These are phyloP conservation scores for Percopsis omiscomaycus DNA, from an alignment of 2,797 vertebrate species.

Conservation along the genomic window DNA sequence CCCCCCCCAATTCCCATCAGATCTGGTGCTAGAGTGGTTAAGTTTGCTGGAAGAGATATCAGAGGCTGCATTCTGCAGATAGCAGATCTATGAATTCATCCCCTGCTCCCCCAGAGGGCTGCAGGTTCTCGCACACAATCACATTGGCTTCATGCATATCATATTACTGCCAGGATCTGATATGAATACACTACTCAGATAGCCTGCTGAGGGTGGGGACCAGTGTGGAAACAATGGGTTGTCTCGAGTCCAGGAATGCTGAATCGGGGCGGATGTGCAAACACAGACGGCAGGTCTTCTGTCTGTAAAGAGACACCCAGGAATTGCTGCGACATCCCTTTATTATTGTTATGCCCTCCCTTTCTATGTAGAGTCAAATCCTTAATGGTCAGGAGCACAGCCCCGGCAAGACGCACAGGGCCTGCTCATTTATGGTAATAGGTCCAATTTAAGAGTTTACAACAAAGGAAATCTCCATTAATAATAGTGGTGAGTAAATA, in stretches of 20 bases:
- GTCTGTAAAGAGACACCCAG: neutral
- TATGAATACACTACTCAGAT: slow-evolving; percentile 25
- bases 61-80: slow-evolving; percentile 61
- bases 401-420: neutral
- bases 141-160: slow-evolving; percentile 47
- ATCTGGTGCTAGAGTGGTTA: slow-evolving; percentile 51
- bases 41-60: slow-evolving; percentile 55
- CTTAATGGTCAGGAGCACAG: slow-evolving; percentile 27
- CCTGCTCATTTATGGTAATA: slow-evolving; percentile 41
- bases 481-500: neutral
- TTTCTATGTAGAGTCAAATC: slow-evolving; percentile 34
- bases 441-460: slow-evolving; percentile 10
- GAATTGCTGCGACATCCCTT: slow-evolving; percentile 23
- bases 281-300: no score
- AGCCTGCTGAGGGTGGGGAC: neutral
- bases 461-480: slow-evolving; percentile 35
- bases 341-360: slow-evolving; percentile 25
- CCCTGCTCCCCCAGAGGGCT: slow-evolving; percentile 2
- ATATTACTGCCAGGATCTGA: slow-evolving; percentile 39
- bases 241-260: neutral
- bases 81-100: slow-evolving; percentile 59
- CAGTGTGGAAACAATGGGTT: neutral
- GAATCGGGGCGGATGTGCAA: no score
- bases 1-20: slow-evolving; percentile 7
- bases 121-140: slow-evolving; percentile 38